Evolutionary conservation across 2,113 vertebrate species (phyloP), one percentile per base, ranked within the genome.

Genomic region (Picathartes gymnocephalus): DNA sequence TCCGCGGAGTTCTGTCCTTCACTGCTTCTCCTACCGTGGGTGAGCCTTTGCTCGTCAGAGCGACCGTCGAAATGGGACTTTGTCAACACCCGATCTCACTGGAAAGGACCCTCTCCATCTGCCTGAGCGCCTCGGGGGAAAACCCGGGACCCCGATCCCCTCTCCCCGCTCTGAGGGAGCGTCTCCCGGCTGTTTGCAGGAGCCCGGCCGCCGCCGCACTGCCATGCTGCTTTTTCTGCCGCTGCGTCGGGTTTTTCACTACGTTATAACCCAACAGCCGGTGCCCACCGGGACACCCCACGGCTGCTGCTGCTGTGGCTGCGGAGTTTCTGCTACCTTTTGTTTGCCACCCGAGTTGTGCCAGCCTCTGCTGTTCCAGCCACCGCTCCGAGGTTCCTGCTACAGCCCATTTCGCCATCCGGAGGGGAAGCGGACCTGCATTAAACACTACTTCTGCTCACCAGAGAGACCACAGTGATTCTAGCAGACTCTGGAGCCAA

Each of bases 211-310:
- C 27, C 3, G 5, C n/a, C 48, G 15, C n/a, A 76, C 20, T 31
- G 11, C 15, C 27, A 27, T 24, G 9, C 27, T 47, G 27, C 10
- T 47, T 58, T 31, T 76, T 60, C n/a, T 31, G 42, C 27, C 13
- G 25, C 72, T 76, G 44, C n/a, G 8, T 23, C 0, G 0, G 20
- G 11, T 37, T 60, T 74, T 45, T 47, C 2, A 7, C 25, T 58
- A 56, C 25, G 45, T 28, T 74, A 8, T 37, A 60, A 60, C 27
- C 9, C n/a, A 58, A 4, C 8, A 37, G 8, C 42, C 15, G 0
- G 0, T 37, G n/a, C 20, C 24, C 1, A 2, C 12, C 2, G 2
- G 33, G 33, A 58, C 25, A 47, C 1, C 42, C 25, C 2, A 0
- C 0, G 1, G 53, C 14, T 57, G 9, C 24, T n/a, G n/a, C 25